Conservation (phyloP, 2,113 vertebrate genomes). For the Camarhynchus parvulus region DNA sequence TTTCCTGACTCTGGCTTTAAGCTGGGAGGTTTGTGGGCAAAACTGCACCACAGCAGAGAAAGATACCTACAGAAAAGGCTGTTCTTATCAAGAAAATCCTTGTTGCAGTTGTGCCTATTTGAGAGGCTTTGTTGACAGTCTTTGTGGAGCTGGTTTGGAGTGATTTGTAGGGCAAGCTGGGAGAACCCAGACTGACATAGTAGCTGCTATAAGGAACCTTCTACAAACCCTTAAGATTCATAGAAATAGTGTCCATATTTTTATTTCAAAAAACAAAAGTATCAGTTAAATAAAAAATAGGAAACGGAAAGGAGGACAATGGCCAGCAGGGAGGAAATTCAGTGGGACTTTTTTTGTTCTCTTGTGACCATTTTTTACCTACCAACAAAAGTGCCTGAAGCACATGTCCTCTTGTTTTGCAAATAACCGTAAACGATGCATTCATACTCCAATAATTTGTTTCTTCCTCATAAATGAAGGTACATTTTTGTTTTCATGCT, state of each 20-base stretch:
- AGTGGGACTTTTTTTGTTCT: neutral
- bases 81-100: neutral
- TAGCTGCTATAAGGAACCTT: neutral
- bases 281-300: neutral
- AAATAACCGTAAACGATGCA: neutral
- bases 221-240: neutral
- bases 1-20: neutral
- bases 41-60: neutral
- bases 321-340: neutral
- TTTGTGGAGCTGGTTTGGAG: neutral
- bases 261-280: neutral
- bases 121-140: neutral
- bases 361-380: neutral
- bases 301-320: neutral
- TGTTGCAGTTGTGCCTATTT: neutral
- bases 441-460: conserved; percentile 50
- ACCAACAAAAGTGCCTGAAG: neutral
- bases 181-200: neutral
- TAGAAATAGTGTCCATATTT: neutral
- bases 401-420: neutral
- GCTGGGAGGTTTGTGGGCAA: neutral
- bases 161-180: neutral
- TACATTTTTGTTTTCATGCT: neutral
- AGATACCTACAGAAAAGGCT: neutral
- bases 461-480: conserved; percentile 44